Evolutionary conservation across 2,113 vertebrate genomes (phyloP).

Genomic region (Lamprologus speciosus): DNA sequence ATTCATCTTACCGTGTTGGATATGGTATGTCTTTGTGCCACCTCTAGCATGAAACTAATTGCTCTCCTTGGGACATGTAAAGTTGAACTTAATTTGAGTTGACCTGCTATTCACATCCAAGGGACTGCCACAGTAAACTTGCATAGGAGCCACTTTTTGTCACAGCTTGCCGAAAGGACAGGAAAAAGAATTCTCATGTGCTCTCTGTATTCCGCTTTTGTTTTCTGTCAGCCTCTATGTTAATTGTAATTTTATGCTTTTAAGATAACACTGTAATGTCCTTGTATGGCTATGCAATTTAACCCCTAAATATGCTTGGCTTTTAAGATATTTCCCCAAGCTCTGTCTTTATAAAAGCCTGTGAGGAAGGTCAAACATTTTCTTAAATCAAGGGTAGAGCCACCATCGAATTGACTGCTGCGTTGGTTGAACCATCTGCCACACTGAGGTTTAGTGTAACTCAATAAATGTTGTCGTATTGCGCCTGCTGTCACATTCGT

Average conservation of each 20-base stretch:
- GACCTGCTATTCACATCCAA: slow-evolving; percentile 46
- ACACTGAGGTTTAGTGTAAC: neutral
- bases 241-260: slow-evolving; percentile 33
- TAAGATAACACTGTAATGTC: slow-evolving; percentile 3
- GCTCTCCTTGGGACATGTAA: slow-evolving; percentile 65
- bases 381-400: slow-evolving; percentile 15
- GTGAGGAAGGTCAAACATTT: slow-evolving; percentile 1
- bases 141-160: slow-evolving; percentile 22
- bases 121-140: slow-evolving; percentile 27
- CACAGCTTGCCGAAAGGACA: slow-evolving; percentile 5
- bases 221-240: slow-evolving; percentile 29
- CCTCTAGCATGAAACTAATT: slow-evolving; percentile 56
- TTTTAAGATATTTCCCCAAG: neutral
- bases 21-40: slow-evolving; percentile 45
- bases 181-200: slow-evolving; percentile 2
- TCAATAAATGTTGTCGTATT: neutral
- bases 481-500: neutral
- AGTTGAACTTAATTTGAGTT: slow-evolving; percentile 58
- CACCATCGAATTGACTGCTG: slow-evolving; percentile 9
- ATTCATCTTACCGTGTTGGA: slow-evolving; percentile 29
- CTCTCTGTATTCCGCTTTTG: neutral
- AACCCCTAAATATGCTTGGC: neutral
- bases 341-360: neutral
- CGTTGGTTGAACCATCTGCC: slow-evolving; percentile 17
- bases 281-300: neutral